Base-by-base conservation (phyloP, 37 sponge, comb jelly and placozoan genomes). In the Petrosia ficiformis region DNA sequence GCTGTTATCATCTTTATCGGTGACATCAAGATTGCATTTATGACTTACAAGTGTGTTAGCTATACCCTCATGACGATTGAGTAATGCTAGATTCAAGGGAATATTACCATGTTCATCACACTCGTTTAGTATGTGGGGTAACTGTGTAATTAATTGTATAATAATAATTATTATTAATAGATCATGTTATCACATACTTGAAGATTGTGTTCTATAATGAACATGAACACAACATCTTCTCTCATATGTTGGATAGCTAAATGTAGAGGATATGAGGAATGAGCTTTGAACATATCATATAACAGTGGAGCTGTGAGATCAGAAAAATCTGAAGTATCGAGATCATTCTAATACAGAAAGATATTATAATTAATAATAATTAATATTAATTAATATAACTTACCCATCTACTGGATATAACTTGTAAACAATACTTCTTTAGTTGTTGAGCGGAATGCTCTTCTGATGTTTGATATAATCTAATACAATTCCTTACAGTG, bases 261-360 rank as follows among this genome's bases (percentile, higher is more conserved):
- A 80, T 96, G 93, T 29, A 96, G 93, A 11, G 96, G 96, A 68
- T 65, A 93, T 10, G 56, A n/a, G 25, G 85, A 76, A 75, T 89
- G 95, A 0, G 91, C 90, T 78, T 96, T 96, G 71, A 96, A 96
- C 93, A 96, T 96, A 61, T 96, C 90, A 65, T 92, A 96, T 33
- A 96, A 74, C 42, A 96, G 82, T 1, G 84, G 80, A 37, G 93
- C 90, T 42, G 68, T 93, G 75, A 96, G 85, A 16, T 72, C 68
- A 22, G 87, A 84, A 86, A 96, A 96, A 59, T 86, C 87, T 25
- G 71, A 89, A 1, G 93, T 92, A 71, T 94, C 80, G 57, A 94
- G 77, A 32, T 91, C 80, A 65, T 37, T 71, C 94, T 93, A 75
- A 28, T 39, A 41, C 42, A 42, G 30, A 1, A 32, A 29, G 11